A percentile compares a stretch with the other conserved stretches of the same genome.
These are phyloP conservation scores for Digitonthophagus gazella DNA, from an alignment of 2,888 invertebrate genomes.

Conservation along the genomic window DNA sequence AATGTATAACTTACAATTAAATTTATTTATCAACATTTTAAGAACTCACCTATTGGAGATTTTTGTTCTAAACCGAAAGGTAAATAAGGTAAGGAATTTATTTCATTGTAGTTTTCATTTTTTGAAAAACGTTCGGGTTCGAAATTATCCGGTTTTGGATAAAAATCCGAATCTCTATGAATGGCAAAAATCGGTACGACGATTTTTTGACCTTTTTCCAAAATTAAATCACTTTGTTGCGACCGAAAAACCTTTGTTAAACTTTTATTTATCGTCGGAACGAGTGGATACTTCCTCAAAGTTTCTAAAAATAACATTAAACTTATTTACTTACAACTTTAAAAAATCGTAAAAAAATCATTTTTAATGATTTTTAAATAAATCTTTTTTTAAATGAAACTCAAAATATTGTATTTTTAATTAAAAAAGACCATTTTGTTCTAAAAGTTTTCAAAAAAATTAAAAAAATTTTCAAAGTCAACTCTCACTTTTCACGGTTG, in stretches of 20 bases:
- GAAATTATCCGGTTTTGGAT: constrained; percentile 46
- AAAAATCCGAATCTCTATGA: constrained; percentile 45
- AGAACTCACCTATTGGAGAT: constrained; percentile 41
- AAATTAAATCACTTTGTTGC: constrained; percentile 30
- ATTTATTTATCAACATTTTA: too few species aligned
- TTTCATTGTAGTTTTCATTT: constrained; percentile 39
- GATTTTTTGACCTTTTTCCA: constrained; percentile 41
- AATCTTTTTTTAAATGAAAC: too few species aligned
- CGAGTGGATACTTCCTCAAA: constrained; percentile 45
- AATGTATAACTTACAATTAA: background rate
- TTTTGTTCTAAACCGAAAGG: constrained; percentile 45
- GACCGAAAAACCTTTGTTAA: constrained; percentile 38
- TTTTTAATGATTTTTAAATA: too few species aligned
- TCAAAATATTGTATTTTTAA: too few species aligned
- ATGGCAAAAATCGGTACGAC: constrained; percentile 42
- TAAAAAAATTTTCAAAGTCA: too few species aligned
- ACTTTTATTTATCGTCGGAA: constrained; percentile 35
- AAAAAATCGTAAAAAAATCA: too few species aligned
- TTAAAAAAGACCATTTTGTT: too few species aligned
- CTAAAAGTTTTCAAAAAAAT: too few species aligned
- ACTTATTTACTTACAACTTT: too few species aligned
- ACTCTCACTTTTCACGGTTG: too few species aligned
- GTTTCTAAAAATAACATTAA: constrained; percentile 45
- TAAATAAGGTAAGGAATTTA: constrained; percentile 39
- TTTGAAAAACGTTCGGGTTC: constrained; percentile 48